phyloP scores from a whole-genome alignment of 2,888 invertebrate genomes.

The Xestoiulus laeticollis region DNA sequence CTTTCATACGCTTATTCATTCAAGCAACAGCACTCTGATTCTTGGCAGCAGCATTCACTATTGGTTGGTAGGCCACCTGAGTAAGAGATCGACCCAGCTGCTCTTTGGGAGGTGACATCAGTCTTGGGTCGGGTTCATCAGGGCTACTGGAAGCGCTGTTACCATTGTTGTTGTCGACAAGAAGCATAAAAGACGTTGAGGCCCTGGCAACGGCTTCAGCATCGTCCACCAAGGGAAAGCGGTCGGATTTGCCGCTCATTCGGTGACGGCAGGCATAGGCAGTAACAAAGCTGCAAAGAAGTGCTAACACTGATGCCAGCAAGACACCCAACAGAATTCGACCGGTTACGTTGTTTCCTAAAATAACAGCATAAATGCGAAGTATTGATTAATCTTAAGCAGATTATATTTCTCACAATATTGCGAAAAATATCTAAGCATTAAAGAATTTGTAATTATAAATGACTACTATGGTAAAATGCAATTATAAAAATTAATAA shows the following conservation, averaged over 20 bases:
- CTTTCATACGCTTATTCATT: not conserved
- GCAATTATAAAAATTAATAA: too few relatives aligned
- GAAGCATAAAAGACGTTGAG: conserved; percentile 36
- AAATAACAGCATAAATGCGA: too few relatives aligned
- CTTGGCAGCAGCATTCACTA: not conserved
- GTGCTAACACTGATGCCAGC: not conserved
- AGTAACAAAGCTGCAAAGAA: conserved; percentile 27
- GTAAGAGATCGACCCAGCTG: not conserved
- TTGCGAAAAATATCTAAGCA: too few relatives aligned
- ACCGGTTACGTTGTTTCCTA: conserved; percentile 18
- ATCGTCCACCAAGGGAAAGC: conserved; percentile 49
- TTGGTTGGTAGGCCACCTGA: conserved; percentile 18
- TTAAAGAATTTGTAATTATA: too few relatives aligned
- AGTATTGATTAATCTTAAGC: too few relatives aligned
- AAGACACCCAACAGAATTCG: conserved; percentile 49
- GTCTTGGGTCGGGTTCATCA: conserved; percentile 6
- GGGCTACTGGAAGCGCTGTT: conserved; percentile 30
- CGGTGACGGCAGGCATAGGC: not conserved
- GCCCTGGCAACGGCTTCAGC: conserved; percentile 38
- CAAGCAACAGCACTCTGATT: not conserved
- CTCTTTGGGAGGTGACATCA: not conserved
- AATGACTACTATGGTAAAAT: too few relatives aligned
- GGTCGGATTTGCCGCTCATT: conserved; percentile 20
- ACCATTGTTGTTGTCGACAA: not conserved
- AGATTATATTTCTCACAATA: too few relatives aligned